These are phyloP conservation scores for Odontamblyopus lacepedii DNA, from an alignment of 2,797 vertebrate genomes.

Conservation along the genomic window DNA sequence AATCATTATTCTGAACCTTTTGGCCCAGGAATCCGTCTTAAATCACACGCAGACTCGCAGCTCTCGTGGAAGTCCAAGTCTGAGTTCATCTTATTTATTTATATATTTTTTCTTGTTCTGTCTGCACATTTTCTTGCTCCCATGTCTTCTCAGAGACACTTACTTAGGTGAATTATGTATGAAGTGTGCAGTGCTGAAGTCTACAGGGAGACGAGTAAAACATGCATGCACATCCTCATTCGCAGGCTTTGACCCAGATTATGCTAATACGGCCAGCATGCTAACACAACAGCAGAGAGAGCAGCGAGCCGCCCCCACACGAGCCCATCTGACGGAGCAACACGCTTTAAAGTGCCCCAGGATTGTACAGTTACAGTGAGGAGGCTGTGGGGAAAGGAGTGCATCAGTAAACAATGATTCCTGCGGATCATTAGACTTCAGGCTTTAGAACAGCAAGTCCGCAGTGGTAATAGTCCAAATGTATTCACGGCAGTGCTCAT, in stretches of 20 bases:
- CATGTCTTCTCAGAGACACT: slow-evolving; percentile 48
- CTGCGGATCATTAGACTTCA: no score
- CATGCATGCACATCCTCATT: slow-evolving; percentile 68
- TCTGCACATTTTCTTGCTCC: slow-evolving; percentile 8
- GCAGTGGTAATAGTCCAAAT: no score
- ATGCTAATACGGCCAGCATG: slow-evolving; percentile 57
- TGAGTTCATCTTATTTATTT: neutral
- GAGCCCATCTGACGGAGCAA: slow-evolving; percentile 36
- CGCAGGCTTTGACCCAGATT: slow-evolving; percentile 68
- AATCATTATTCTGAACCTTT: neutral
- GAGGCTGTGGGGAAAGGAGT: neutral
- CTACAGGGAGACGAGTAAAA: slow-evolving; percentile 65
- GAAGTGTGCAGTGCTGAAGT: slow-evolving; percentile 60
- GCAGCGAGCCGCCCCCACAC: slow-evolving; percentile 59
- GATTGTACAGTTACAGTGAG: slow-evolving; percentile 16
- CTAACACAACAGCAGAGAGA: slow-evolving; percentile 62
- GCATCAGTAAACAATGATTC: neutral
- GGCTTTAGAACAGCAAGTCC: no score
- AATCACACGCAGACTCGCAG: neutral
- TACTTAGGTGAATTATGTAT: slow-evolving; percentile 72
- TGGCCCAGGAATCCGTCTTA: neutral
- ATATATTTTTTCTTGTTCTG: slow-evolving; percentile 14
- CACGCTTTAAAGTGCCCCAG: slow-evolving; percentile 8
- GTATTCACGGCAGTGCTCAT: no score
- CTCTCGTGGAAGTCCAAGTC: slow-evolving; percentile 12